Conservation (phyloP, 2,797 vertebrate species). For the Anableps anableps region DNA sequence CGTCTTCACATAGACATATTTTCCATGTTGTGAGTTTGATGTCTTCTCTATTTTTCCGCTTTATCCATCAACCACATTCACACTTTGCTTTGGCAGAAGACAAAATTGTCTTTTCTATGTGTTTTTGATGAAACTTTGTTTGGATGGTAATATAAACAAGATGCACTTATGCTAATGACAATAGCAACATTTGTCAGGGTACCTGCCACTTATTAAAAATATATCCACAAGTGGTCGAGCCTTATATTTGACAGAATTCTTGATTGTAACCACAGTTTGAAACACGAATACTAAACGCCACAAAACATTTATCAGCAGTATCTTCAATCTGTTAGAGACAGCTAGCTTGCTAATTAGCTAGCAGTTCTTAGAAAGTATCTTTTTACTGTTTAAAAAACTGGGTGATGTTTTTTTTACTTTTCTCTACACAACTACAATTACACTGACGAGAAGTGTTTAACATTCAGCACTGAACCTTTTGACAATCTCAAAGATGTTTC, state of each 20-base stretch:
- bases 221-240: not conserved
- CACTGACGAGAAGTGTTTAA: not conserved
- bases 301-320: not conserved
- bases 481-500: not conserved
- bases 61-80: not conserved
- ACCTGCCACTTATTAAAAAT: not conserved
- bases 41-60: not conserved
- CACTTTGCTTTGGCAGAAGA: not conserved
- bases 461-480: conserved; percentile 1
- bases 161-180: not conserved
- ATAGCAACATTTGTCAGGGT: not conserved
- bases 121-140: not conserved
- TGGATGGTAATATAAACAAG: not conserved
- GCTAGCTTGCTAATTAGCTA: not conserved
- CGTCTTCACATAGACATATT: too few relatives aligned
- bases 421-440: not conserved
- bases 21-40: not conserved
- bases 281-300: not conserved
- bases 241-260: not conserved
- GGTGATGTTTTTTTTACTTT: not conserved
- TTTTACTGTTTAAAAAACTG: not conserved
- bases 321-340: not conserved
- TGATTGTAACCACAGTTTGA: not conserved
- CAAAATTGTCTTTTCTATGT: not conserved
- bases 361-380: not conserved